Base-by-base conservation (phyloP, 1,140 invertebrate species). In the Drosophila nasuta region DNA sequence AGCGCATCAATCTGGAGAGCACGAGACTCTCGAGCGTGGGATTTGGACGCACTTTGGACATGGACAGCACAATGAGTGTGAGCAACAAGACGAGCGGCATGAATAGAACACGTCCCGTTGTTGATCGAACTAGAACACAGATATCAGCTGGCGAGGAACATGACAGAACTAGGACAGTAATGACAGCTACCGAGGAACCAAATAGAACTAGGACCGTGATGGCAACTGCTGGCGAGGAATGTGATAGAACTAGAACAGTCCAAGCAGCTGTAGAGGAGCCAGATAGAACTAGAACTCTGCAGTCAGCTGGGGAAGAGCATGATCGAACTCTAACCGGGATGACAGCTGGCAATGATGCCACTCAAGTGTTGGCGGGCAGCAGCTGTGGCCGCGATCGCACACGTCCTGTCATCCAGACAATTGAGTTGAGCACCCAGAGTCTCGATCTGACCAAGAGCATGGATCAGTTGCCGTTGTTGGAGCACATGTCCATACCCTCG, bases 401-500 rank as follows among this genome's bases (percentile, higher is more conserved):
- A 0, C 60, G 62, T 30, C 15, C 66, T 5, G 65, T 75, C 1
- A 70, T 85, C 10, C 17, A 66, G 35, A 60, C 46, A 0, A 11
- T 30, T 1, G 63, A 68, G 1, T 1, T 13, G 7, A 59, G 8
- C 45, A 62, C 43, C 1, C 67, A 81, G 30, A 70, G 52, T 1
- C 65, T 33, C 56, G 81, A 71, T 72, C 60, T 82, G 2, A 82
- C 76, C 15, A 77, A 58, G 33, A 86, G 82, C 43, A 77, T 88
- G 59, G 90, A 91, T 56, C 85, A 91, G 57, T 51, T 91, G 49
- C 90, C 81, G 3, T 25, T 91, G 54, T 35, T 91, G 6, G 86
- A 91, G 59, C 82, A 91, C 35, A 77, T 91, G 49, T 91, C 86
- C 3, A 89, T 91, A 45, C 91, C 91, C 0, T 77, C 82, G 0